Percentiles rank a stretch among this genome's conserved stretches.
Evolutionary conservation across 1,140 invertebrate species (phyloP).

Genomic region (Nylanderia fulva): DNA sequence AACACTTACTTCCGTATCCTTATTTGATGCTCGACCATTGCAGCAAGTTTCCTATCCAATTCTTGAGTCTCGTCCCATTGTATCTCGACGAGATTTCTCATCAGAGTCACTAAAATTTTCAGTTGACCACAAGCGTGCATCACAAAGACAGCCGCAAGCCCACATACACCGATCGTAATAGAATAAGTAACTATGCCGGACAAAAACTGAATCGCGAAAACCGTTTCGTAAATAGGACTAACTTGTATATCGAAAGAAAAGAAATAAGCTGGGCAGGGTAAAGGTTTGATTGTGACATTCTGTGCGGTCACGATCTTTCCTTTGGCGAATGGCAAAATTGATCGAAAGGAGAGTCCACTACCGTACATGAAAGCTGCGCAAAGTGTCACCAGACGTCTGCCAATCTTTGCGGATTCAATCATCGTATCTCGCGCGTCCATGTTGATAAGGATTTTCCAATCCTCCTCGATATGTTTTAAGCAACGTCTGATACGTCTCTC

Average conservation of each 20-base stretch:
- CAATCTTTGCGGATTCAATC: slow-evolving; percentile 22
- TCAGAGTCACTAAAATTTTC: slow-evolving; percentile 9
- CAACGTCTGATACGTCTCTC: slow-evolving; percentile 9
- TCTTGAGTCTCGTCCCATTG: not conserved
- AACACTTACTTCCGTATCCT: slow-evolving; percentile 27
- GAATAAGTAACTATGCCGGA: slow-evolving; percentile 31
- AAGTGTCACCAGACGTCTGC: slow-evolving; percentile 20
- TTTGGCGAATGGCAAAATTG: slow-evolving; percentile 68
- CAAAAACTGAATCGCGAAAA: not conserved
- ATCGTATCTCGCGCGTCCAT: not conserved
- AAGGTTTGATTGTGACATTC: slow-evolving; percentile 57
- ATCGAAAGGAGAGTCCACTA: slow-evolving; percentile 72
- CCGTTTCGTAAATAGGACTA: slow-evolving; percentile 39
- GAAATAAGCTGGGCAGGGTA: slow-evolving; percentile 71
- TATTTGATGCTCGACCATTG: slow-evolving; percentile 75
- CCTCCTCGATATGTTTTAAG: slow-evolving; percentile 30
- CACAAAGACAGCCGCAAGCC: slow-evolving; percentile 14
- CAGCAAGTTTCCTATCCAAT: slow-evolving; percentile 62
- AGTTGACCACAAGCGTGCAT: slow-evolving; percentile 43
- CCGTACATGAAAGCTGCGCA: slow-evolving; percentile 74
- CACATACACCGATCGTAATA: not conserved
- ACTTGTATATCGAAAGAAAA: slow-evolving; percentile 25
- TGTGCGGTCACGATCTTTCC: slow-evolving; percentile 22
- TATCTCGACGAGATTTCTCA: slow-evolving; percentile 13
- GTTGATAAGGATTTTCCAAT: not conserved